Evolutionary conservation across 2,113 vertebrate genomes (phyloP).

Genomic region (Oceanites oceanicus): DNA sequence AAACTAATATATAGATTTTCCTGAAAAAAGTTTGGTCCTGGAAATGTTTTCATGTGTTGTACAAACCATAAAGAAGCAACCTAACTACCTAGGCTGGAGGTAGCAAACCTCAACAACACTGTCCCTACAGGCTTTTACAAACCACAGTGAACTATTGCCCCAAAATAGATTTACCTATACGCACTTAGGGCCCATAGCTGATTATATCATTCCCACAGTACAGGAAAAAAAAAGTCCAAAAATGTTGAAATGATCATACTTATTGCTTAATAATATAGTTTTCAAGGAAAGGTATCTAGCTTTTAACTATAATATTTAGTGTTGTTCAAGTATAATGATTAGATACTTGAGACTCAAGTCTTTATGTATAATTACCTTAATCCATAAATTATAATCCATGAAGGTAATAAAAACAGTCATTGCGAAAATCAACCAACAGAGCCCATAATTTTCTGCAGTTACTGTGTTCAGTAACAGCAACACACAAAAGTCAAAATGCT

Average conservation of each 20-base stretch:
- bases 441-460: conserved; percentile 2
- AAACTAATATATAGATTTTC: background rate
- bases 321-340: background rate
- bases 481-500: background rate
- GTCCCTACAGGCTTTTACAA: background rate
- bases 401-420: background rate
- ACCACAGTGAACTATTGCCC: background rate
- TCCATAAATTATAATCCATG: background rate
- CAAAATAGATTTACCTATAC: background rate
- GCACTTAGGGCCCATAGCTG: background rate
- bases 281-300: background rate
- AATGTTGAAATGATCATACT: background rate
- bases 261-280: background rate
- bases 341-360: conserved; percentile 1
- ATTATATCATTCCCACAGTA: background rate
- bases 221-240: background rate
- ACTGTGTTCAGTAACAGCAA: background rate
- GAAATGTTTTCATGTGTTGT: background rate
- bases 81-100: background rate
- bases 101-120: background rate
- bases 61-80: background rate
- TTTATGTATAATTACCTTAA: conserved; percentile 14
- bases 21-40: background rate
- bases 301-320: background rate
- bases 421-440: conserved; percentile 21